Base-by-base conservation (phyloP, 2,888 invertebrate species). In the Neelides folsomi region DNA sequence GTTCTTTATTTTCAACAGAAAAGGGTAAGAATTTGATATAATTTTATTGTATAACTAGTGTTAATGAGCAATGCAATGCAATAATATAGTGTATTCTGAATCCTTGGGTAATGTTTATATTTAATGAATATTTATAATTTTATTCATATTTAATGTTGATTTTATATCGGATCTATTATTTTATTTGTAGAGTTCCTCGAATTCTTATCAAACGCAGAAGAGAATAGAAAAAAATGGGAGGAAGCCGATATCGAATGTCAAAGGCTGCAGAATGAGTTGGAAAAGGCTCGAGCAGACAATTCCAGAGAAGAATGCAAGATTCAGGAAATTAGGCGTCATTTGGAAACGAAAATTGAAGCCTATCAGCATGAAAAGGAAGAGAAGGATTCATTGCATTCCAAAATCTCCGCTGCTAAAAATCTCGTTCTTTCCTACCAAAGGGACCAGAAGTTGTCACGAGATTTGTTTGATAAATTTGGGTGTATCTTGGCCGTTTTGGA, bases 231-330 rank as follows among this genome's bases (percentile, higher is more conserved):
- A 15, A 81, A 83, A 65, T 85, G 83, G 79, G 70, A 78, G 0
- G 74, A 77, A 1, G 77, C 82, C 0, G 79, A 83, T 36, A 75
- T 78, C 7, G 88, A 89, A 67, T 79, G 83, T n/a, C 73, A 76
- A 40, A 75, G 83, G 0, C 74, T 88, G 16, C 83, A 83, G 64
- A 73, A 76, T 0, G 79, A 81, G 64, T 70, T 88, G 20, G 81
- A 84, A 56, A 78, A 79, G 47, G 78, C 82, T 3, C 77, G 83
- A 37, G 75, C 79, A 16, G 83, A 85, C 44, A 79, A 83, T 53
- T 77, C 79, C 5, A 81, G 82, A 64, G 76, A 86, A 65, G 86
- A 89, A 66, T 79, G 81, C 3, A 86, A 87, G 68, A 76, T 92
- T 56, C 81, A 81, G 62, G 83, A 85, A 69, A 86, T 86, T 0